Percentiles rank a stretch among this genome's conserved stretches.
Evolutionary conservation across 1,140 invertebrate species (phyloP).

Genomic region (Contarinia nasturtii): DNA sequence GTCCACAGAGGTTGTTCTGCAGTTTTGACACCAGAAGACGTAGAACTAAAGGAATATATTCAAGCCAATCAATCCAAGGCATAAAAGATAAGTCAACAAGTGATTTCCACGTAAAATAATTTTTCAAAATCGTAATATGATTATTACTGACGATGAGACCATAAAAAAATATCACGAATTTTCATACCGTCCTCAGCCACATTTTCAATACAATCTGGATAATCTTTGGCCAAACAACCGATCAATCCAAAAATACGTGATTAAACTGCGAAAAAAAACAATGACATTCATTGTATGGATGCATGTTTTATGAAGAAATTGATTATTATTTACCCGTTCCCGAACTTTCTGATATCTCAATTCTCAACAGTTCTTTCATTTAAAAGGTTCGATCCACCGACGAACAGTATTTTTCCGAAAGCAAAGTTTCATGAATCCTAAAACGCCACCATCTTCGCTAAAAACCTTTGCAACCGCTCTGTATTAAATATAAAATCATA

Average conservation of each 20-base stretch:
- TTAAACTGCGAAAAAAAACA: neutral
- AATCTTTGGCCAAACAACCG: constrained; percentile 1
- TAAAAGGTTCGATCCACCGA: neutral
- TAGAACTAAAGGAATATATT: no score
- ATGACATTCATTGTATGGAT: neutral
- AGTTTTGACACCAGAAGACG: no score
- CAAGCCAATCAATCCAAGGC: no score
- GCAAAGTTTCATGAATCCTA: neutral
- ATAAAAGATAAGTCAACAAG: no score
- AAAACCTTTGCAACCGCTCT: neutral
- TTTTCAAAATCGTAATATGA: no score
- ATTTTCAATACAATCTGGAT: neutral
- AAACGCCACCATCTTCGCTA: neutral
- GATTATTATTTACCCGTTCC: neutral
- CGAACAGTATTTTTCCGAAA: neutral
- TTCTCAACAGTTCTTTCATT: neutral
- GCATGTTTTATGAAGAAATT: neutral
- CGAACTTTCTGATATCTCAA: neutral
- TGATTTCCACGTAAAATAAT: no score
- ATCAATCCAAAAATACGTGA: neutral
- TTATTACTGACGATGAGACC: no score
- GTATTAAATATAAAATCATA: no score
- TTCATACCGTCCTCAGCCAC: neutral
- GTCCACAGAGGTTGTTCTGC: no score
- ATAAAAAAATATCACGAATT: neutral